Conservation (phyloP, 2,888 invertebrate genomes). For the Phania funesta region DNA sequence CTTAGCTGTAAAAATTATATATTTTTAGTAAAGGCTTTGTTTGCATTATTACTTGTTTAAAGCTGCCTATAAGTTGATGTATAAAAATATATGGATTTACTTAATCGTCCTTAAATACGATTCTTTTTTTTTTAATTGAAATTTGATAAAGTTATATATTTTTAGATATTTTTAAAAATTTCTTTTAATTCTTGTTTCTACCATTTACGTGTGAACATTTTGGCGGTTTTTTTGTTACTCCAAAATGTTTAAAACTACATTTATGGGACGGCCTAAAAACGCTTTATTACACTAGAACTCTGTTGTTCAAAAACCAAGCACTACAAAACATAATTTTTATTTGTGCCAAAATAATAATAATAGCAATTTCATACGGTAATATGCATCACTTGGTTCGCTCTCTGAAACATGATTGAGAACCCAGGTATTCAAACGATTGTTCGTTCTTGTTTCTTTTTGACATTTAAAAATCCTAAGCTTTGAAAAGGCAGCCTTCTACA, state of each 20-base stretch:
- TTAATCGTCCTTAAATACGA: background rate
- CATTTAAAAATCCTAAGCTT: too few species aligned
- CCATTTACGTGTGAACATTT: too few species aligned
- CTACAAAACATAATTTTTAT: background rate
- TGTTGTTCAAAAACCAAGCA: background rate
- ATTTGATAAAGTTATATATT: background rate
- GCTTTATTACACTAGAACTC: background rate
- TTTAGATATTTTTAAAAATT: too few species aligned
- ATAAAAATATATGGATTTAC: background rate
- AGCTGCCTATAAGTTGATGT: conserved; percentile 10
- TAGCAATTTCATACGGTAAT: too few species aligned
- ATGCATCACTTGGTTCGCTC: too few species aligned
- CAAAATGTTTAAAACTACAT: background rate
- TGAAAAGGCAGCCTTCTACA: too few species aligned
- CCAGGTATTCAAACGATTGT: too few species aligned
- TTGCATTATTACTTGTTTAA: background rate
- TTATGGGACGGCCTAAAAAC: background rate
- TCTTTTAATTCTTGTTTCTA: too few species aligned
- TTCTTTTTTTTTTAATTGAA: background rate
- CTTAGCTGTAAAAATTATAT: background rate
- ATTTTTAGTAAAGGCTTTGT: background rate
- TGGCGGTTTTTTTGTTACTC: background rate
- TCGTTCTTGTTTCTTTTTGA: too few species aligned
- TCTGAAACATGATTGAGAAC: too few species aligned
- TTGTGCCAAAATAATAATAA: too few species aligned